Percentiles rank a stretch among this genome's conserved stretches.
Evolutionary conservation across 2,113 vertebrate species (phyloP).

Genomic region (Cisticola juncidis): DNA sequence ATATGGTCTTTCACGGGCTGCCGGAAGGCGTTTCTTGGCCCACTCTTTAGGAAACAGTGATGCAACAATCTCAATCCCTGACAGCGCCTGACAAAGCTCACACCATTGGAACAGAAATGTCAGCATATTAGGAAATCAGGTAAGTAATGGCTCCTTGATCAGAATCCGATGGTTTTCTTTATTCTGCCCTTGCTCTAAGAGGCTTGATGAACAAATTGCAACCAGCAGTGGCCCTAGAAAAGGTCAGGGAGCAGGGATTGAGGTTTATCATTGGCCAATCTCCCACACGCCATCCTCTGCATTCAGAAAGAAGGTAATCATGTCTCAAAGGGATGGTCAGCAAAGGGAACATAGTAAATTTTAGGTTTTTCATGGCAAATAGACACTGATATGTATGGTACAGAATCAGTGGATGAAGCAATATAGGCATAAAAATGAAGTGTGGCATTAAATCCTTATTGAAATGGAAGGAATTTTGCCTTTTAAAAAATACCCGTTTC

Average conservation of each 20-base stretch:
- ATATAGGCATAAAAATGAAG: neutral
- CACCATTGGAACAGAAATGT: neutral
- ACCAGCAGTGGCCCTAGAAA: neutral
- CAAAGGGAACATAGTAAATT: neutral
- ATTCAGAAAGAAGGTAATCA: neutral
- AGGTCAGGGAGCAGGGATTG: neutral
- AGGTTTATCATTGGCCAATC: neutral
- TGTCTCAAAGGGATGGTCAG: neutral
- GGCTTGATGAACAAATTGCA: neutral
- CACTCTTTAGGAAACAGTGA: neutral
- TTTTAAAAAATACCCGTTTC: neutral
- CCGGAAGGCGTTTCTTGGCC: neutral
- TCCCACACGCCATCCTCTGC: accelerated
- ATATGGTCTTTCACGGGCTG: neutral
- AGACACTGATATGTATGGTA: neutral
- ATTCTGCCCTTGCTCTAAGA: neutral
- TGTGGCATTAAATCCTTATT: neutral
- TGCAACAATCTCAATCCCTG: neutral
- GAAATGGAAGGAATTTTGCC: neutral
- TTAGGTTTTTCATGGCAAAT: neutral
- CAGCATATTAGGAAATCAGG: neutral
- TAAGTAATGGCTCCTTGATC: neutral
- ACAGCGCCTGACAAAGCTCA: neutral
- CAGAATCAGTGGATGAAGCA: neutral
- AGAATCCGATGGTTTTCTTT: neutral